These are phyloP conservation scores for Conistra vaccinii DNA, from an alignment of 2,888 invertebrate genomes.

Conservation along the genomic window DNA sequence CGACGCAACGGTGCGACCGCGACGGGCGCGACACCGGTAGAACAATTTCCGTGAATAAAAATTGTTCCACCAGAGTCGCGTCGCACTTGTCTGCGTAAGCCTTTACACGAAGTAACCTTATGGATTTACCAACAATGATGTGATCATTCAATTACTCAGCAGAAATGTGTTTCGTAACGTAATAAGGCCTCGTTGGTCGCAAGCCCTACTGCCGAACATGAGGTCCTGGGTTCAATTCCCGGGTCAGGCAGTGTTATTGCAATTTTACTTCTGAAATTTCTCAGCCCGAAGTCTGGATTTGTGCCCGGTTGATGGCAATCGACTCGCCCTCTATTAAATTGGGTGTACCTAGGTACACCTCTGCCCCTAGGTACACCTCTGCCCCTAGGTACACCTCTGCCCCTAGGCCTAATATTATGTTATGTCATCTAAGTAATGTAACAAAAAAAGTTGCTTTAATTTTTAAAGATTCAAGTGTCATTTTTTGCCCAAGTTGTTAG, in stretches of 20 bases:
- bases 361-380: not conserved
- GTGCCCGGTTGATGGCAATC: no score
- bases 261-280: no score
- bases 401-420: not conserved
- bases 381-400: not conserved
- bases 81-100: no score
- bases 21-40: no score
- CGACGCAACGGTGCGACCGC: no score
- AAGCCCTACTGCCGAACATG: not conserved
- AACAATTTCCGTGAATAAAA: no score
- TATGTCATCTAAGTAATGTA: not conserved
- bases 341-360: no score
- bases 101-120: constrained; percentile 7
- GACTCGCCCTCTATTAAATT: not conserved
- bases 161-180: not conserved
- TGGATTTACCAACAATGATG: constrained; percentile 6
- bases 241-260: not conserved
- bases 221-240: not conserved
- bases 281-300: no score
- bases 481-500: constrained; percentile 12
- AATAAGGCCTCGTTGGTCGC: not conserved
- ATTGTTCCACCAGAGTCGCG: no score
- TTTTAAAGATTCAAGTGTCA: not conserved
- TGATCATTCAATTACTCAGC: constrained; percentile 7
- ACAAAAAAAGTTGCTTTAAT: constrained; percentile 12